Evolutionary conservation across 2,113 vertebrate genomes (phyloP), one percentile per base, ranked within the genome.

Genomic region (Corythornis vintsioides): DNA sequence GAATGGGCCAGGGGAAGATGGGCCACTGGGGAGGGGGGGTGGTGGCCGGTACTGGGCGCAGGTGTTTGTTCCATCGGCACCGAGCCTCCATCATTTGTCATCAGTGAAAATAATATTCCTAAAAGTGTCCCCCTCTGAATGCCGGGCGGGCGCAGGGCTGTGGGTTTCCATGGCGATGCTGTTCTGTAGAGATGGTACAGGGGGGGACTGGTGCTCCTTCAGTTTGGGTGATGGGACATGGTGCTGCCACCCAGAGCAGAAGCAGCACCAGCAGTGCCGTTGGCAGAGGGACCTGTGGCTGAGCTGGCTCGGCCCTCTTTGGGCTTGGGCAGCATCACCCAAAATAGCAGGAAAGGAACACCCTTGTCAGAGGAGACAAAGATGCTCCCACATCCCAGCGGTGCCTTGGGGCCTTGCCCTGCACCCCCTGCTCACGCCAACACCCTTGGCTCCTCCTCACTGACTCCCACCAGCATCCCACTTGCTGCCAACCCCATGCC

Each of bases 21-120:
- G 11, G 87, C 75, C 40, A 38, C 56, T 31, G 82, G 47, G 80
- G 89, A 87, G 72, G 80, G 89, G 88, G 40, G 47, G 90, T 31
- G 63, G 89, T 95, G 92, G 24, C 75, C 65, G 10, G 83, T 16
- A 19, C 71, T 5, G 60, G 92, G 89, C 47, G 63, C 84, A 85
- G 71, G 59, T 42, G 6, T 66, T 60, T 72, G 77, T 89, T 95
- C 56, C 64, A 20, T 77, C 96, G 91, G 94, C 61, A 5, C 74
- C 26, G 17, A 92, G 76, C 88, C 95, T 96, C 95, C 89, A 93
- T 94, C 85, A 85, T 91, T 92, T 96, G 92, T 90, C 95, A 96
- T 91, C 95, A 92, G 92, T 86, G 83, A 95, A 91, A 90, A 96
- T 88, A 88, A 94, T 83, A 64, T 63, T 88, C 93, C 93, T 94